These are phyloP conservation scores for Maccullochella peelii DNA, from an alignment of 2,113 vertebrate genomes.

Conservation along the genomic window DNA sequence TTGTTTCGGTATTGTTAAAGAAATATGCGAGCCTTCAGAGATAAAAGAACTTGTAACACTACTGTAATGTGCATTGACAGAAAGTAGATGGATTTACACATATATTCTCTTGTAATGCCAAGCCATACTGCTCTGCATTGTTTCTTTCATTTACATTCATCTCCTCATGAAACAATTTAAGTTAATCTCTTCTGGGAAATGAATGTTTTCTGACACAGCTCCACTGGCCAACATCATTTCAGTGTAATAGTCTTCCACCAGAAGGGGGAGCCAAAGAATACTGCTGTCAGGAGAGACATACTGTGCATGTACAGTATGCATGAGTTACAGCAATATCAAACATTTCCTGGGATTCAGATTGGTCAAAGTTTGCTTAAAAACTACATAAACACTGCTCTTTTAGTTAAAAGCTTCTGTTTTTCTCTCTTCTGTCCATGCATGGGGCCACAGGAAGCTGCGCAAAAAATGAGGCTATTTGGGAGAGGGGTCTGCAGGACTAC, in stretches of 20 bases:
- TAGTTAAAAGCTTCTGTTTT: background rate
- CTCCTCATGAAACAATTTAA: background rate
- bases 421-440: no score
- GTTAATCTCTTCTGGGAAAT: background rate
- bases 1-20: background rate
- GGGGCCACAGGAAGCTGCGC: conserved; percentile 39
- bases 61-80: background rate
- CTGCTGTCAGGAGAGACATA: background rate
- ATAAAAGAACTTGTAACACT: background rate
- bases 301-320: no score
- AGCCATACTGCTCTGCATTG: background rate
- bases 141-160: background rate
- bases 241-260: conserved; percentile 47
- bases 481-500: background rate
- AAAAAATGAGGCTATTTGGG: conserved; percentile 23
- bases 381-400: background rate
- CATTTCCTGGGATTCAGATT: background rate
- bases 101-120: background rate
- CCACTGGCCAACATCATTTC: background rate
- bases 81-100: background rate
- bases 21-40: background rate
- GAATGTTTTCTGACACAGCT: background rate
- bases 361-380: background rate
- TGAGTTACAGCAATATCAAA: background rate
- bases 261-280: conserved; percentile 58